These are phyloP conservation scores for Eucera pruinosa DNA, from an alignment of 2,888 invertebrate genomes.

Conservation along the genomic window DNA sequence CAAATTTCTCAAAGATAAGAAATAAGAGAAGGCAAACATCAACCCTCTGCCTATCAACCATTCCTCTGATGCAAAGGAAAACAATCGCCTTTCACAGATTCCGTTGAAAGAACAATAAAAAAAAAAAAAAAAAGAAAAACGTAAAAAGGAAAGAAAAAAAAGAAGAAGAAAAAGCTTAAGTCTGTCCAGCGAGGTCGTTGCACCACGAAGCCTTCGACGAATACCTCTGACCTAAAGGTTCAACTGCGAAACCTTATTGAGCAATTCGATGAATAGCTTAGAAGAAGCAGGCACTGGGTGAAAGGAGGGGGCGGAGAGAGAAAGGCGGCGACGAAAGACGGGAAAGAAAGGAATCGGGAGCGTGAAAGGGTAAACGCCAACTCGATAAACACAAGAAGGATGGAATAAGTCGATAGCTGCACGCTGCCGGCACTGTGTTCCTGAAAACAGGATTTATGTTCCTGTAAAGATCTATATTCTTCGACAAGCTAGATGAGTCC, in stretches of 20 bases:
- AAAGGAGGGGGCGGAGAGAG: slow-evolving; percentile 5
- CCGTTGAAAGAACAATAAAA: background rate
- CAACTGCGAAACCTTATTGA: slow-evolving; percentile 66
- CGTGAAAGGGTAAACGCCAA: slow-evolving; percentile 52
- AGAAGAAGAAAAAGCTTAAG: slow-evolving; percentile 37
- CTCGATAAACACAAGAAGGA: slow-evolving; percentile 52
- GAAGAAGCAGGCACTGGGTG: slow-evolving; percentile 42
- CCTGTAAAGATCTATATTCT: slow-evolving; percentile 35
- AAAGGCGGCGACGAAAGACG: slow-evolving; percentile 14
- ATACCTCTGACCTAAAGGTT: slow-evolving; percentile 65
- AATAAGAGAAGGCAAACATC: too few species aligned
- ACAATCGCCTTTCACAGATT: slow-evolving; percentile 24
- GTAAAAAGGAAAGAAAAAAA: background rate
- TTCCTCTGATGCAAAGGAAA: slow-evolving; percentile 16
- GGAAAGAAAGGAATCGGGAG: slow-evolving; percentile 25
- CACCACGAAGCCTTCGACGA: slow-evolving; percentile 52
- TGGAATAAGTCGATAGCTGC: slow-evolving; percentile 50
- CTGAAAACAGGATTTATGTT: slow-evolving; percentile 53
- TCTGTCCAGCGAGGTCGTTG: slow-evolving; percentile 51
- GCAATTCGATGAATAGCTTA: slow-evolving; percentile 65
- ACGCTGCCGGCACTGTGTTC: slow-evolving; percentile 21
- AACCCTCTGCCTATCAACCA: too few species aligned
- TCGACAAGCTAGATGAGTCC: slow-evolving; percentile 31
- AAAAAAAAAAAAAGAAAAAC: slow-evolving; percentile 7
- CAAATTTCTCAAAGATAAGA: too few species aligned